Evolutionary conservation across 2,113 vertebrate genomes (phyloP).

Genomic region (Aspidoscelis tigris): DNA sequence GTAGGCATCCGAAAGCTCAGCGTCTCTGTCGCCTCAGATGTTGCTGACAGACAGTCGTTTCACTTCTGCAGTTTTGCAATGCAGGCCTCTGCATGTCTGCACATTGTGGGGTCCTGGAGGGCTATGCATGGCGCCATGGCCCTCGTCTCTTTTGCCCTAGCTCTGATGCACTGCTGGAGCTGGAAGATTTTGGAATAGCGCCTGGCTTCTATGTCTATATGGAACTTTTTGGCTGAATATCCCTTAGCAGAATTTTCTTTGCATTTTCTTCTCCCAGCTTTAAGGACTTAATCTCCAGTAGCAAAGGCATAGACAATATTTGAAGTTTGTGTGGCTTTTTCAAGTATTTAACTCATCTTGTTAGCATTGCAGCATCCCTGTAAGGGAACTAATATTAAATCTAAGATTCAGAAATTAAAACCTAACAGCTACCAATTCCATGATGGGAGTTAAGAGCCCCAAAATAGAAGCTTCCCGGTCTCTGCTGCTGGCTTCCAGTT

Average conservation of each 20-base stretch:
- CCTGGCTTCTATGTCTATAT: no score
- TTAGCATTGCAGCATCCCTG: neutral
- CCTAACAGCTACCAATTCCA: no score
- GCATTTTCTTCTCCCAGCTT: neutral
- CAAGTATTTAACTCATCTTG: neutral
- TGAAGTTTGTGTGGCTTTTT: neutral
- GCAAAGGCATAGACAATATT: neutral
- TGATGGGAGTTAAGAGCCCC: no score
- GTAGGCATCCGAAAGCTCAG: constrained; percentile 24
- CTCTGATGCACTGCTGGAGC: neutral
- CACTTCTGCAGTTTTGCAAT: neutral
- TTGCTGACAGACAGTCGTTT: no score
- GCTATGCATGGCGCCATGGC: neutral
- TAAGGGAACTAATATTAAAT: neutral
- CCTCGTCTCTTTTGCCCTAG: neutral
- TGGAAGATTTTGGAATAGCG: no score
- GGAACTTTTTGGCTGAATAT: neutral
- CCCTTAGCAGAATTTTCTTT: neutral
- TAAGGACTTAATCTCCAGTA: neutral
- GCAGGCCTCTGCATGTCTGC: neutral
- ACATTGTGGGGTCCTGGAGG: neutral
- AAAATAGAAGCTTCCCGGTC: no score
- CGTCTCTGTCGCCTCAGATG: neutral
- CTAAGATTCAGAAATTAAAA: neutral
- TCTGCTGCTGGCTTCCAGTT: no score